Base-by-base conservation (phyloP, 2,113 vertebrate species). In the Lophochroa leadbeateri region DNA sequence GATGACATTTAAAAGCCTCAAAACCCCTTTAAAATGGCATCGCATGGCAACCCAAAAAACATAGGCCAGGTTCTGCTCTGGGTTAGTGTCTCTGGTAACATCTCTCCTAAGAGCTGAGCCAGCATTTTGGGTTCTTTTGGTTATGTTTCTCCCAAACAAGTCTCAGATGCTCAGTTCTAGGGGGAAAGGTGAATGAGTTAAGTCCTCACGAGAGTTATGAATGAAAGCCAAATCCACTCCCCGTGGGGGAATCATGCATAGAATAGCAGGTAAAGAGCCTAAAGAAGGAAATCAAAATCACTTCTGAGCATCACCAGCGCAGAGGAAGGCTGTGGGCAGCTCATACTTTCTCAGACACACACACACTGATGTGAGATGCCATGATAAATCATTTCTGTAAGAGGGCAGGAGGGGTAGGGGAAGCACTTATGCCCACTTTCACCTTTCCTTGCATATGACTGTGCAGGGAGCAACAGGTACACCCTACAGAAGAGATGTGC, bases 171-270 rank as follows among this genome's bases (percentile, higher is more conserved):
- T 81, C 28, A 33, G 33, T 35, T 60, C 63, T 47, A 35, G n/a
- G 55, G 76, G 37, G 68, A 75, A 88, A 84, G 27, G 49, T 46
- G 61, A 57, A 79, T 35, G 33, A 46, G 35, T 27, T 24, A 84
- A 52, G 33, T 49, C n/a, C 31, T 60, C 24, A 14, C 44, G 49
- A 81, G 18, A 69, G 41, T 24, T 39, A 12, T 24, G 28, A 90
- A 33, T 31, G 61, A 63, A 82, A 88, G 25, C 1, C 33, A 76
- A 25, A 60, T 15, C 70, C 50, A 70, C 13, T 15, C 31, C 5
- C 9, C 3, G 0, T 0, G 0, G 21, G 37, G 28, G 7, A 74
- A 60, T 53, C 27, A 3, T 4, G 17, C n/a, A 37, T 3, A 44
- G 19, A 60, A 41, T 18, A 13, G 18, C 46, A 85, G 39, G 27